A percentile compares a stretch with the other conserved stretches of the same genome.
Evolutionary conservation across 1,140 invertebrate species (phyloP).

Genomic region (Pseudomyrmex gracilis): DNA sequence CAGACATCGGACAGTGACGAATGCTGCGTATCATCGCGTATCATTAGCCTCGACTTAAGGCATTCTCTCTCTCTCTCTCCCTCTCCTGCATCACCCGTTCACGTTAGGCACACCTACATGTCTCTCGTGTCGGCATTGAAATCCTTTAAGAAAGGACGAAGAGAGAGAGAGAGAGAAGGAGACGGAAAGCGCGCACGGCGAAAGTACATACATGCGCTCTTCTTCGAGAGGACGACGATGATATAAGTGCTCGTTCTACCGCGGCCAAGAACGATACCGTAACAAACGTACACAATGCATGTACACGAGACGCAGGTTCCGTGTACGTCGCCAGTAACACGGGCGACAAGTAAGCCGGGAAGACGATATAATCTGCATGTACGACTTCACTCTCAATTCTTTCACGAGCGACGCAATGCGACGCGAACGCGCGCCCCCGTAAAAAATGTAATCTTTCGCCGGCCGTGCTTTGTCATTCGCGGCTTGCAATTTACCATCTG

Average conservation of each 20-base stretch:
- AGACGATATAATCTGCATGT: constrained; percentile 69
- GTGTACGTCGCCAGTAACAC: constrained; percentile 57
- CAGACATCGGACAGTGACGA: constrained; percentile 83
- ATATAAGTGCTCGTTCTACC: constrained; percentile 53
- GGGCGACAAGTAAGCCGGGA: constrained; percentile 51
- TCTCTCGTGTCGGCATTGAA: constrained; percentile 42
- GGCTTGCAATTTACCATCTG: constrained; percentile 53
- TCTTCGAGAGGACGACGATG: constrained; percentile 33
- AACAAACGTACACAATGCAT: constrained; percentile 59
- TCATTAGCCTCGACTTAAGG: constrained; percentile 81
- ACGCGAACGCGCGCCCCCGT: constrained; percentile 3
- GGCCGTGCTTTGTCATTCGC: constrained; percentile 52
- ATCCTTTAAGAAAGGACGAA: constrained; percentile 44
- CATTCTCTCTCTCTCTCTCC: constrained; percentile 74
- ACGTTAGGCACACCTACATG: constrained; percentile 68
- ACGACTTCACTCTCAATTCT: constrained; percentile 56
- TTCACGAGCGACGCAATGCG: constrained; percentile 31
- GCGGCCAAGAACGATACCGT: constrained; percentile 35
- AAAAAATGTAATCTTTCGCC: constrained; percentile 50
- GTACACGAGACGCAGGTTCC: constrained; percentile 61
- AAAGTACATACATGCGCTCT: constrained; percentile 18
- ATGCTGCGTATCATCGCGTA: constrained; percentile 83
- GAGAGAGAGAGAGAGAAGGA: constrained; percentile 24
- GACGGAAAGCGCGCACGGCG: background rate
- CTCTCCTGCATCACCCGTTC: constrained; percentile 48